phyloP scores from a whole-genome alignment of 2,797 vertebrate species.

The Todus mexicanus region DNA sequence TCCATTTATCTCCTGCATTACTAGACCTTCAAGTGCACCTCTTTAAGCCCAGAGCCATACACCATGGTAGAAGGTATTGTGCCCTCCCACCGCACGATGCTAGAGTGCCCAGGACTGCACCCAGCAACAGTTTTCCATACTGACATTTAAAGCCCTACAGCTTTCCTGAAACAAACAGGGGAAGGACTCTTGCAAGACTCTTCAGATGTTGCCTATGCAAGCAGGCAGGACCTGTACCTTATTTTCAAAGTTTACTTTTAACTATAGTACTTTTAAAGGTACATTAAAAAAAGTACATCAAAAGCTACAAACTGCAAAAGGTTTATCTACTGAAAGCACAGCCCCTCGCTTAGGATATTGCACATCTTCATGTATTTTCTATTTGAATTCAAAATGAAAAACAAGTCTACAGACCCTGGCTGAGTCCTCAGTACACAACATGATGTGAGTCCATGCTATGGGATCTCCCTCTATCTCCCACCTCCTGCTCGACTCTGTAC shows the following conservation, averaged over 20 bases:
- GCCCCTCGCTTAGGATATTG: not conserved
- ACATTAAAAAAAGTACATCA: too few relatives aligned
- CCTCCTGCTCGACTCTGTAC: not conserved
- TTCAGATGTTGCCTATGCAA: not conserved
- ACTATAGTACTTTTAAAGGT: not conserved
- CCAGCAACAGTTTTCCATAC: not conserved
- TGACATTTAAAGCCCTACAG: not conserved
- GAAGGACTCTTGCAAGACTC: not conserved
- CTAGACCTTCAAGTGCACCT: not conserved
- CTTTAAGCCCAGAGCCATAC: not conserved
- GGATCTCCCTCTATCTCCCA: not conserved
- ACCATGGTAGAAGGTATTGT: not conserved
- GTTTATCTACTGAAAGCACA: not conserved
- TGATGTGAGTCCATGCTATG: rapidly evolving
- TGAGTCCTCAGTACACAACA: not conserved
- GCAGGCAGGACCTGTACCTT: not conserved
- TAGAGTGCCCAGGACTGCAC: not conserved
- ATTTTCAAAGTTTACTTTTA: not conserved
- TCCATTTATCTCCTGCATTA: rapidly evolving
- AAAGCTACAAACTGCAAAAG: not conserved
- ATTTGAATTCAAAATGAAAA: not conserved
- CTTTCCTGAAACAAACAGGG: not conserved
- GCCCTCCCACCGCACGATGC: not conserved
- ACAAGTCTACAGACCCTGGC: not conserved
- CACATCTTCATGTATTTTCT: not conserved